Evolutionary conservation across 2,113 vertebrate species (phyloP).

Genomic region (Ptilorrhoa leucosticta): DNA sequence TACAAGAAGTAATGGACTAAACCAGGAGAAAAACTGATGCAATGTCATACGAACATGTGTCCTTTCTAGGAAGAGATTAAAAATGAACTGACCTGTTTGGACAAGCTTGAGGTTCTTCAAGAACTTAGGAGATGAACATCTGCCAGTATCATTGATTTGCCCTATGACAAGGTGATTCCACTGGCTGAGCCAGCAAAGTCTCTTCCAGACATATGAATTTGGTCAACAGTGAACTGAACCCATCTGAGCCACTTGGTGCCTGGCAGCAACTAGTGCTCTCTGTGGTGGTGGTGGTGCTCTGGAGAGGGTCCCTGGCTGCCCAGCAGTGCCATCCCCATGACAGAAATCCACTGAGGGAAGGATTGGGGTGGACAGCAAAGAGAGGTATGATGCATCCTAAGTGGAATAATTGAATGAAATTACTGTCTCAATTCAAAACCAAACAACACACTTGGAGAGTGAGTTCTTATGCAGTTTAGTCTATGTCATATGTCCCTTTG

Average conservation of each 20-base stretch:
- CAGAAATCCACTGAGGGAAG: not conserved
- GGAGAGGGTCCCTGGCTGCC: not conserved
- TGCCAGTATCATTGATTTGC: not conserved
- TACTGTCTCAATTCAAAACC: not conserved
- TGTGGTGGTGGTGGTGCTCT: not conserved
- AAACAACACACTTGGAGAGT: not conserved
- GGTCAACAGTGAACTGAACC: not conserved
- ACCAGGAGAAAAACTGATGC: not conserved
- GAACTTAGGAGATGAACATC: not conserved
- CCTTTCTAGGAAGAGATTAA: not conserved
- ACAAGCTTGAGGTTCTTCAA: not conserved
- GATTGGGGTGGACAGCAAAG: not conserved
- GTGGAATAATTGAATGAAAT: not conserved
- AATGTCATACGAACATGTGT: not conserved
- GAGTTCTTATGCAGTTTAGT: not conserved
- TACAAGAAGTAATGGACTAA: not conserved
- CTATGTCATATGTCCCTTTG: not conserved
- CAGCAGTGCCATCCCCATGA: not conserved
- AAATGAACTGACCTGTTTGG: not conserved
- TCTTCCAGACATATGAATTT: not conserved
- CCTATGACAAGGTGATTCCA: not conserved
- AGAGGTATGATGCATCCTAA: not conserved
- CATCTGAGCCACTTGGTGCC: not conserved
- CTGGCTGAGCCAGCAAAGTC: not conserved
- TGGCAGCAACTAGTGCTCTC: accelerated